Percentiles rank a stretch among this genome's conserved stretches.
Evolutionary conservation across 2,113 vertebrate species (phyloP).

Genomic region (Micromys minutus): DNA sequence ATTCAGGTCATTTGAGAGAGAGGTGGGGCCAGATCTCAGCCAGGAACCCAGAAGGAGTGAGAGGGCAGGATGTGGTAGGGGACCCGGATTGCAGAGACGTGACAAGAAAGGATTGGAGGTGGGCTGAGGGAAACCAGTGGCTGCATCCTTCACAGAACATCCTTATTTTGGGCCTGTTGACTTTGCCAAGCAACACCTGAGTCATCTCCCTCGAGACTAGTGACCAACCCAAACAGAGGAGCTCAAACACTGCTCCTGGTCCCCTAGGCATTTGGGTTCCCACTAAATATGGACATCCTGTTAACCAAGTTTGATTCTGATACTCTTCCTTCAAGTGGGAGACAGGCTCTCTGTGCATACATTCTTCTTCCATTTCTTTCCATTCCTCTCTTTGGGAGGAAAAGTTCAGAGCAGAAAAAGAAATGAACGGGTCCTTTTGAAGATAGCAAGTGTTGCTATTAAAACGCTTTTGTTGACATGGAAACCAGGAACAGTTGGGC

Average conservation of each 20-base stretch:
- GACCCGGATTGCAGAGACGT: constrained; percentile 27
- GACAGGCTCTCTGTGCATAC: background rate
- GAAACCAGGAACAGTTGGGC: constrained; percentile 54
- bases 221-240: constrained; percentile 72
- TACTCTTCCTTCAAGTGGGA: background rate
- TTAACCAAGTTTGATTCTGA: background rate
- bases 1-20: background rate
- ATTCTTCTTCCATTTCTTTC: background rate
- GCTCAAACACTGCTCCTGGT: constrained; percentile 17
- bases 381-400: background rate
- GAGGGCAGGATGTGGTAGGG: constrained; percentile 41
- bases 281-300: constrained; percentile 30
- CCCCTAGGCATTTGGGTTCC: constrained; percentile 10
- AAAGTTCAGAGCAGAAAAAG: background rate
- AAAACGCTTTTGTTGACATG: constrained; percentile 13
- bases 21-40: background rate
- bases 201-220: constrained; percentile 60
- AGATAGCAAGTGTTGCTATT: constrained; percentile 33
- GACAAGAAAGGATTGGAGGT: constrained; percentile 38
- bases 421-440: background rate
- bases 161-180: constrained; percentile 68
- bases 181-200: constrained; percentile 67
- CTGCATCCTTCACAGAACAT: constrained; percentile 33
- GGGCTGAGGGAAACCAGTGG: background rate
- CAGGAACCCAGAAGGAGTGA: background rate